Evolutionary conservation across 2,888 invertebrate genomes (phyloP).

Genomic region (Erebia palarica): DNA sequence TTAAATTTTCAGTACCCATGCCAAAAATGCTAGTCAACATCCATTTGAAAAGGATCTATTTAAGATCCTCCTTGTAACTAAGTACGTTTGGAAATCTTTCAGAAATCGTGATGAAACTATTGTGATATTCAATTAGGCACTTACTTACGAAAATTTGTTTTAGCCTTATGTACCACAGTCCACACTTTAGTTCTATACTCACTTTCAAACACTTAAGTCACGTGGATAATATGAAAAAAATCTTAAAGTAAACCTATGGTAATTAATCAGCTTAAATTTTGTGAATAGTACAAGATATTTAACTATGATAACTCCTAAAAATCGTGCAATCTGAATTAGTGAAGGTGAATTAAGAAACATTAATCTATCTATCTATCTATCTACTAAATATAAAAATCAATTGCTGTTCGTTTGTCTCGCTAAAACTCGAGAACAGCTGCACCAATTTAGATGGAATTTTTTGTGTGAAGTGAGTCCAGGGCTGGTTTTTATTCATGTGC

Average conservation of each 20-base stretch:
- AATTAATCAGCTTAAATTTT: neutral
- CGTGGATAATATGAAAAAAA: neutral
- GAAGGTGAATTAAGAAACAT: too few species aligned
- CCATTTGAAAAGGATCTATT: neutral
- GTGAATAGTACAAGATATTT: neutral
- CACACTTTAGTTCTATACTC: slow-evolving; percentile 17
- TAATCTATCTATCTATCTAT: too few species aligned
- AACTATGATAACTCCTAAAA: neutral
- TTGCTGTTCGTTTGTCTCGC: too few species aligned
- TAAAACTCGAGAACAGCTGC: too few species aligned
- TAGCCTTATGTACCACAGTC: slow-evolving; percentile 14
- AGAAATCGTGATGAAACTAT: slow-evolving; percentile 65
- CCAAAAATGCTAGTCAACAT: neutral
- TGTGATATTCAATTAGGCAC: slow-evolving; percentile 56
- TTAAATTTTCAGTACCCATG: too few species aligned
- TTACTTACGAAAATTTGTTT: slow-evolving; percentile 27
- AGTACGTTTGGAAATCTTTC: slow-evolving; percentile 46
- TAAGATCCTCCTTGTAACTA: neutral
- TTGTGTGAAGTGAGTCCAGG: too few species aligned
- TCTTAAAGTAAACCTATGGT: neutral
- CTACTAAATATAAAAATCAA: too few species aligned
- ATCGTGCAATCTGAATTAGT: neutral
- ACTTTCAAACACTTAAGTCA: slow-evolving; percentile 16
- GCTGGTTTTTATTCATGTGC: too few species aligned
- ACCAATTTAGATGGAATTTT: too few species aligned